phyloP scores from a whole-genome alignment of 1,140 invertebrate species.

The Homarus americanus region DNA sequence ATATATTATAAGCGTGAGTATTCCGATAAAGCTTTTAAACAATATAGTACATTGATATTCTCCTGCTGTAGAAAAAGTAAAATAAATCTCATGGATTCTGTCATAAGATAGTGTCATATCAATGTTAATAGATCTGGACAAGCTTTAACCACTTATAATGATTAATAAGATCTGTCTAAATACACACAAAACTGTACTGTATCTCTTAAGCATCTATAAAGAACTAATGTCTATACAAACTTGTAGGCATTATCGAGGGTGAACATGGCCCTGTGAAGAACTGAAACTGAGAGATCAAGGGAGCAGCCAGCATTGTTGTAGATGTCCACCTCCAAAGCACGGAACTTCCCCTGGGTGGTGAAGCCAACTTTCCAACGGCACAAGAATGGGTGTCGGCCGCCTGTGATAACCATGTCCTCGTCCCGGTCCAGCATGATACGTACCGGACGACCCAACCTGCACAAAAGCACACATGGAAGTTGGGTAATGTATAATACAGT shows the following conservation, averaged over 20 bases:
- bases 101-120: no score
- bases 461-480: constrained; percentile 18
- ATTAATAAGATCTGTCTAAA: no score
- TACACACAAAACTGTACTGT: no score
- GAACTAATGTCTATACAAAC: constrained; percentile 1
- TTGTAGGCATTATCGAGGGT: constrained; percentile 61
- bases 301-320: constrained; percentile 92
- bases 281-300: constrained; percentile 85
- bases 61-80: no score
- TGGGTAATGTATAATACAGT: no score
- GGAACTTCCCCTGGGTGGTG: constrained; percentile 85
- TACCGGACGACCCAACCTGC: constrained; percentile 83
- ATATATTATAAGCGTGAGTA: no score
- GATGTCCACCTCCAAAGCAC: constrained; percentile 85
- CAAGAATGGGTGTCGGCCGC: constrained; percentile 92
- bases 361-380: constrained; percentile 93
- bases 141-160: no score
- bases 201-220: no score
- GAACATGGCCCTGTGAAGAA: constrained; percentile 57
- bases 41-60: no score
- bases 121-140: no score
- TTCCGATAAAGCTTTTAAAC: no score
- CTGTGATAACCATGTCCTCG: constrained; percentile 95
- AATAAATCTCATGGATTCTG: no score
- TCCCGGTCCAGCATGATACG: constrained; percentile 93